Evolutionary conservation across 2,888 invertebrate genomes (phyloP).

Genomic region (Pegoplata infirma): DNA sequence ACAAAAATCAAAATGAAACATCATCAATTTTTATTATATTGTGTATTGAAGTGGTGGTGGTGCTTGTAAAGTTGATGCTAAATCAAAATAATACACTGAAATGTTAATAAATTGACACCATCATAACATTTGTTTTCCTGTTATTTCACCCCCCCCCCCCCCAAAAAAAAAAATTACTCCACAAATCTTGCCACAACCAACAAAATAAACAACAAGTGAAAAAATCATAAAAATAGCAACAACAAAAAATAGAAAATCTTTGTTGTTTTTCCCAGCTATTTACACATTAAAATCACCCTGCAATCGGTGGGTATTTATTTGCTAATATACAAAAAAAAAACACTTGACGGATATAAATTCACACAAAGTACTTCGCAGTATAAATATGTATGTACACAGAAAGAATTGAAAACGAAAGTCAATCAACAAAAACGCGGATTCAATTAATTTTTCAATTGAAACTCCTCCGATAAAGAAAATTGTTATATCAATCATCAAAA

Average conservation of each 20-base stretch:
- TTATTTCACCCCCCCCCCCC: no score
- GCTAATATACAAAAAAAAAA: no score
- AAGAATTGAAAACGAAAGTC: no score
- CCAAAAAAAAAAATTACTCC: slow-evolving; percentile 19
- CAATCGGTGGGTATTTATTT: slow-evolving; percentile 51
- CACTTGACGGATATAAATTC: neutral
- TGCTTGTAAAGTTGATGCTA: slow-evolving; percentile 9
- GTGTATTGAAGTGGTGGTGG: neutral
- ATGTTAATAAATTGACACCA: slow-evolving; percentile 39
- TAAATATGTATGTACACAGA: no score
- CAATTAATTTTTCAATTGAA: no score
- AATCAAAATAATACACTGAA: slow-evolving; percentile 25
- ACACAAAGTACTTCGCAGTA: neutral
- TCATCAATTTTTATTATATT: slow-evolving; percentile 30
- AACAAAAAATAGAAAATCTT: slow-evolving; percentile 24
- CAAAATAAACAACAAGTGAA: slow-evolving; percentile 35
- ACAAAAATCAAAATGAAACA: slow-evolving; percentile 9
- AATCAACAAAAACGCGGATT: neutral
- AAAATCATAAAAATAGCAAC: slow-evolving; percentile 22
- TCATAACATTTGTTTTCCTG: neutral
- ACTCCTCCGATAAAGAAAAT: no score
- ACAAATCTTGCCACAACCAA: slow-evolving; percentile 54
- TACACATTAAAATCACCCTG: slow-evolving; percentile 54
- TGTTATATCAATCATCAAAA: no score
- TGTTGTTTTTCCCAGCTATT: slow-evolving; percentile 30